These are phyloP conservation scores for Trissonchulus latispiculum DNA, from an alignment of 2,888 invertebrate genomes.

Conservation along the genomic window DNA sequence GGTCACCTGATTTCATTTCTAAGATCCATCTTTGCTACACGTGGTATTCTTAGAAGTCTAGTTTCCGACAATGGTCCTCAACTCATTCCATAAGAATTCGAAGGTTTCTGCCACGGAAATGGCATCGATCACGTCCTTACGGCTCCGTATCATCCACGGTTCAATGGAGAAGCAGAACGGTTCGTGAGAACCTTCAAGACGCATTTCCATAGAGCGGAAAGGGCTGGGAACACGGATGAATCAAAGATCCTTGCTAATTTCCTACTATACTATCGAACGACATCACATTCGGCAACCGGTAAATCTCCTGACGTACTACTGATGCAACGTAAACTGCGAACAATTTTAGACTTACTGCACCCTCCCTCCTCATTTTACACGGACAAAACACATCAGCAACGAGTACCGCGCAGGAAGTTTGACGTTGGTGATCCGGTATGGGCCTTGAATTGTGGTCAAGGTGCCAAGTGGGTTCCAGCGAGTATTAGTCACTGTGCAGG, in stretches of 20 bases:
- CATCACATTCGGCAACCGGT: neutral
- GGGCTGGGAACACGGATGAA: too few species aligned
- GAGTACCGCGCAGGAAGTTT: too few species aligned
- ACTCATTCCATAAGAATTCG: conserved; percentile 34
- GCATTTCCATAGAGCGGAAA: too few species aligned
- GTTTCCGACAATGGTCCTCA: conserved; percentile 41
- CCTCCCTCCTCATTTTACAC: neutral
- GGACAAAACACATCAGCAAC: too few species aligned
- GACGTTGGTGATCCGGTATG: conserved; percentile 16
- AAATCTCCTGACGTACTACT: neutral
- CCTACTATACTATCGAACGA: neutral
- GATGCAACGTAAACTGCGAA: neutral
- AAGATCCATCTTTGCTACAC: conserved; percentile 29
- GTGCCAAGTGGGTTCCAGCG: conserved; percentile 15
- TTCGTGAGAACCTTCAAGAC: conserved; percentile 32
- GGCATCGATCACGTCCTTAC: conserved; percentile 30
- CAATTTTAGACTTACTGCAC: neutral
- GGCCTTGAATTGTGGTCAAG: conserved; percentile 10
- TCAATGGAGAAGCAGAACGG: conserved; percentile 37
- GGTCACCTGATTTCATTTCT: too few species aligned
- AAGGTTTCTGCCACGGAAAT: conserved; percentile 27
- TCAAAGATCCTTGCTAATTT: neutral
- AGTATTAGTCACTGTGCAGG: neutral
- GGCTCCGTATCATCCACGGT: conserved; percentile 34
- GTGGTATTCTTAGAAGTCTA: conserved; percentile 35